Evolutionary conservation across 37 sponge, comb jelly and placozoan species (phyloP), one percentile per base, ranked within the genome.

Genomic region (Cliona cf. orientalis): DNA sequence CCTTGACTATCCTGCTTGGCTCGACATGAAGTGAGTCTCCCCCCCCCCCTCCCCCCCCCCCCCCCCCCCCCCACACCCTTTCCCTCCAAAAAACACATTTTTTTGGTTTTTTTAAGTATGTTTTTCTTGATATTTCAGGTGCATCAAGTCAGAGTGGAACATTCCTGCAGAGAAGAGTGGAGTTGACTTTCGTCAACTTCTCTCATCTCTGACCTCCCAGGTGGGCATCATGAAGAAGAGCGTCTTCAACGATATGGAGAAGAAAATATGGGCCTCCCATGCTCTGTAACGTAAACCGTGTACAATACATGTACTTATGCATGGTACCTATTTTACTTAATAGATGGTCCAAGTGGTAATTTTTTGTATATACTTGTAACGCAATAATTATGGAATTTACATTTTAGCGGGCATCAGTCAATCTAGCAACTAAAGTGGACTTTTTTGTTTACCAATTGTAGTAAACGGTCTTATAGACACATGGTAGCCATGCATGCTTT

Each of bases 1-100:
- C 26, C 58, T 76, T 17, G 43, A 58, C 46, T 85, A 76, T 49
- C 69, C 78, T 22, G 69, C 69, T 17, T 85, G 85, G 85, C 38
- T 85, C 46, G 85, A 70, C 60, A 76, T 85, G 70, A 49, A 76
- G 85, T 85, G 43, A 85, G 85, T 29, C 53, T 19, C 26, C 28
- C 26, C 64, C 26, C 21, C 7, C 6, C 64, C 2, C 19, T 4
- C 19, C 31, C 36, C 2, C 66, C 4, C 37, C 26, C 28, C 26
- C 64, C 26, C 21, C 7, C 6, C 64, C 2, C 19, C 2, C 19
- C 31, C 36, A 4, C 66, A 9, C 37, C 19, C 3, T 36, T 66
- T 29, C 2, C 2, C 45, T 38, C 19, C 11, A n/a, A 2, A 2
- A 6, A 4, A 7, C 25, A 19, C 1, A 28, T 28, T 11, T 73